A percentile compares a stretch with the other conserved stretches of the same genome.
Conservation (phyloP, 2,888 invertebrate species). For the Aphodius granarius region DNA sequence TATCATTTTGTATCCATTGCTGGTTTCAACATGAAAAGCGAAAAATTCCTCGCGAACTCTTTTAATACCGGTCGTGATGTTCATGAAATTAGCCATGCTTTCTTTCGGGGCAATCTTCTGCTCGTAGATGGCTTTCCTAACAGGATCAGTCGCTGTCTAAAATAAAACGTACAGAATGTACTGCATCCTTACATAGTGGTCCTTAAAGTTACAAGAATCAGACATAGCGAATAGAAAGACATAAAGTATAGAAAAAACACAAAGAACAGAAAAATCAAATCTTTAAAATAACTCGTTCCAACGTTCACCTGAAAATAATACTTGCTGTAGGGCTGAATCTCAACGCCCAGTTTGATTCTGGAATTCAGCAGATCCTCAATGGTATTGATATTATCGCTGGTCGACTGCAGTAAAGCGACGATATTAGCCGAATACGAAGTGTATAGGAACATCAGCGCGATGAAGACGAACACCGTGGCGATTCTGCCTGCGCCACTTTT, state of each 20-base stretch:
- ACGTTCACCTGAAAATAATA: slow-evolving; percentile 66
- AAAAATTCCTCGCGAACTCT: slow-evolving; percentile 63
- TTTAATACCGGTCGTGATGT: slow-evolving; percentile 62
- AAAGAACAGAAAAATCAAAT: too few species aligned
- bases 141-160: slow-evolving; percentile 66
- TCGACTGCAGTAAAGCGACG: slow-evolving; percentile 66
- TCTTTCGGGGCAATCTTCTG: slow-evolving; percentile 67
- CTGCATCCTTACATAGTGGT: too few species aligned
- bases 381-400: slow-evolving; percentile 60
- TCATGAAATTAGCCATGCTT: slow-evolving; percentile 59
- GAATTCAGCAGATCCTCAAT: slow-evolving; percentile 60
- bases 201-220: too few species aligned
- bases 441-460: slow-evolving; percentile 60
- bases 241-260: background rate
- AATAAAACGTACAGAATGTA: background rate
- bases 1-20: slow-evolving; percentile 67
- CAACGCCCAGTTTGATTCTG: slow-evolving; percentile 63
- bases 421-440: slow-evolving; percentile 70
- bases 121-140: slow-evolving; percentile 63
- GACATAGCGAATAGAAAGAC: too few species aligned
- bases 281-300: slow-evolving; percentile 50
- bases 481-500: slow-evolving; percentile 54
- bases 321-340: slow-evolving; percentile 59
- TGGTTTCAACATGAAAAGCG: slow-evolving; percentile 69
- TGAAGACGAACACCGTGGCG: slow-evolving; percentile 43